Evolutionary conservation across 2,113 vertebrate genomes (phyloP), one percentile per base, ranked within the genome.

Genomic region (Vulpes lagopus): DNA sequence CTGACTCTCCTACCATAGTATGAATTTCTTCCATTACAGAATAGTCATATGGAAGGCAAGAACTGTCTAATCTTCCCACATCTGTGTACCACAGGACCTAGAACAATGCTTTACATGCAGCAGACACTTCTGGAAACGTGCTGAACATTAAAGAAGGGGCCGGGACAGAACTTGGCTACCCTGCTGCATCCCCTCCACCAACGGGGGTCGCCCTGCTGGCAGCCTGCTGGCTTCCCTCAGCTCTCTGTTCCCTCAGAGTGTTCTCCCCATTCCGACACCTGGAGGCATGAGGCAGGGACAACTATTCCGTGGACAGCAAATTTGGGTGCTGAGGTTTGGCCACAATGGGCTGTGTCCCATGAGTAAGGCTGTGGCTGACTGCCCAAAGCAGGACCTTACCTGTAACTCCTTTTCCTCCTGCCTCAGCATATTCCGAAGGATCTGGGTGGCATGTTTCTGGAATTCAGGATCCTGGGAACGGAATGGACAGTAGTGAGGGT

Each of bases 371-470:
- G 22, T 1, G 30, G 73, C 27, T 57, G 16, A 64, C 17, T 49
- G 67, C 10, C 71, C 43, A 55, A 51, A 35, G 87, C 51, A 85
- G 69, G 82, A 73, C 88, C 55, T 43, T 97, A 99, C 99, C 99
- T 99, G 99, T 22, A 99, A 97, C n/a, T 99, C 99, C 0, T 99
- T 99, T 97, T 99, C 99, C 95, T 99, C 99, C 97, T 99, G 99
- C 83, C 99, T 98, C 98, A 99, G 98, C 99, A 99, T 99, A 95
- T 99, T 99, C 71, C 98, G 98, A 89, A 99, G 99, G 96, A 99
- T 99, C 98, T 99, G 99, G 38, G 99, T 98, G 20, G 99, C 99
- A 8, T 99, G 99, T 96, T 99, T 99, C 97, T 99, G 99, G 78
- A 99, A 99, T 97, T 99, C 99, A 0, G 99, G 99, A 94, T 99